Evolutionary conservation across 1,140 invertebrate genomes (phyloP), one percentile per base, ranked within the genome.

Genomic region (Meteorus sp.): DNA sequence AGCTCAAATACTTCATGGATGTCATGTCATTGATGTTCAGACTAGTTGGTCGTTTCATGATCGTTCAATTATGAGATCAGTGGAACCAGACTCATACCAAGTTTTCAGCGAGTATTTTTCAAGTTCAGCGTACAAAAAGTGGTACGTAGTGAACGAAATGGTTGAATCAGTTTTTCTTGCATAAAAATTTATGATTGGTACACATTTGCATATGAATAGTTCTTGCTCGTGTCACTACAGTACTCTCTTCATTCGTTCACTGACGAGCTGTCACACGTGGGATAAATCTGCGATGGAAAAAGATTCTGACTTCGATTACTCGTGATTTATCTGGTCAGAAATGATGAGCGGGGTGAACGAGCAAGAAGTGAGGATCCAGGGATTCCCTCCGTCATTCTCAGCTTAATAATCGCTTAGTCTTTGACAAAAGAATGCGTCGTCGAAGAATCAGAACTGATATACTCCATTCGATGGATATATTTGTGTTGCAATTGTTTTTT

Each of bases 291-390:
- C 15, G 8, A 20, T 13, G 3, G 15, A 37, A 57, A 57, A 56
- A 57, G 19, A 13, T n/a, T 22, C 20, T 25, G 37, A 22, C 13
- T 41, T 48, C 56, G 56, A 43, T 58, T 41, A 43, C 47, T 29
- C 2, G 33, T 58, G 56, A 58, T 58, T 58, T 58, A 58, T 58
- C 45, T 50, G 29, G 13, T 51, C 47, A 22, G 20, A 23, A 51
- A 48, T 31, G 45, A 48, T 19, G 25, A 31, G 17, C 15, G 37
- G 33, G 50, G n/a, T n/a, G n/a, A 25, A 33, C 17, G 29, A 47
- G 27, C 54, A 44, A 44, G 27, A 56, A 45, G 29, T 56, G 43
- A 56, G 54, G 41, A 47, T 45, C 54, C 54, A 11, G 2, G 39
- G 54, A 47, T 56, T 56, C 44, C 47, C 41, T 45, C 39, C 27